Evolutionary conservation across 2,113 vertebrate species (phyloP).

Genomic region (Ardeotis arabs): DNA sequence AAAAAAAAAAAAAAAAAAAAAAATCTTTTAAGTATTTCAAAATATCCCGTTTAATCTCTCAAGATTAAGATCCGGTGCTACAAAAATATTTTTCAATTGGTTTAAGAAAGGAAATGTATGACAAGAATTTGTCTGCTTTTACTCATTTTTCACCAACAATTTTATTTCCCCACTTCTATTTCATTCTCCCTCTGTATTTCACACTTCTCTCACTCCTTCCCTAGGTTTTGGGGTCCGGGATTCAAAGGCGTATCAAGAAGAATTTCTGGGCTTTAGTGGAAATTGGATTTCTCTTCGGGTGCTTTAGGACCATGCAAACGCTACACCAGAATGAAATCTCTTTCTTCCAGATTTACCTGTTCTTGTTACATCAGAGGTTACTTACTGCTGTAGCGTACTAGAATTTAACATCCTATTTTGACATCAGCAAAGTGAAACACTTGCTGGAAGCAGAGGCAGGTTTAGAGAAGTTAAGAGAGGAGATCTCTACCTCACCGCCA

Average conservation of each 20-base stretch:
- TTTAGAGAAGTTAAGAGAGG: background rate
- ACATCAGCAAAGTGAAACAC: background rate
- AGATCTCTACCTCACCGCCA: background rate
- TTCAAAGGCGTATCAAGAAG: background rate
- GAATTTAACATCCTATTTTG: background rate
- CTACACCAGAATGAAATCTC: background rate
- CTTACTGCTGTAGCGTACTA: background rate
- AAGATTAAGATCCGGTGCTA: background rate
- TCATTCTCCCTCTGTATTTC: background rate
- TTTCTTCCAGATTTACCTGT: background rate
- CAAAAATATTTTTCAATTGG: background rate
- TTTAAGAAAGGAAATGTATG: background rate
- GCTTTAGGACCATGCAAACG: rapidly evolving
- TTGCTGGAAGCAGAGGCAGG: background rate
- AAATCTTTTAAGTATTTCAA: background rate
- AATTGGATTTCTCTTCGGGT: background rate
- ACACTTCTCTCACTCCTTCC: background rate
- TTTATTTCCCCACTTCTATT: background rate
- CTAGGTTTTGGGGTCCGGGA: background rate
- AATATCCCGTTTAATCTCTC: background rate
- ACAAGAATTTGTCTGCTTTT: background rate
- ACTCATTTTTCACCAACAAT: background rate
- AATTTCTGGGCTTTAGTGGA: background rate
- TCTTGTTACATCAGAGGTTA: background rate
- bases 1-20: no score